Evolutionary conservation across 2,797 vertebrate genomes (phyloP), one percentile per base, ranked within the genome.

Genomic region (Gephyroberyx darwinii): DNA sequence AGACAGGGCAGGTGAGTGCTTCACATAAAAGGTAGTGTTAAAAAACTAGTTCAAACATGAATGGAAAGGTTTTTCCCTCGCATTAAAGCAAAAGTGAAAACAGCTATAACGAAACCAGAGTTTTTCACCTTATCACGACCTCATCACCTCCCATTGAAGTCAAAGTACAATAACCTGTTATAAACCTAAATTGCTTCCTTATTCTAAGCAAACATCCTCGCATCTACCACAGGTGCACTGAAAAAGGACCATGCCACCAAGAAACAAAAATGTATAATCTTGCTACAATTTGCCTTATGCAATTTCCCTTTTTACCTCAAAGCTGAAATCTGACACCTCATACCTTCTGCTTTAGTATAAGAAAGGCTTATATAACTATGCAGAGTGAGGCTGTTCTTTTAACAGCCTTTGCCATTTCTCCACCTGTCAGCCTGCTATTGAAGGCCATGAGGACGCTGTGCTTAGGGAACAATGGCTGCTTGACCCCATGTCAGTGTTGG

Each of bases 381-480:
- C 5, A 52, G 72, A 63, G 62, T 45, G 57, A 56, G 50, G 58
- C 54, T 78, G 65, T 69, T 87, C 77, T 84, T 78, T 81, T 55
- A 48, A 69, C 71, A 78, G 33, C 73, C 53, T 67, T 78, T 83
- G 33, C 64, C 66, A 57, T 86, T 91, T 83, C 80, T 81, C 78
- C 68, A 45, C 76, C 71, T 78, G 74, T 87, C 81, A 85, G 17
- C 20, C 74, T 45, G 19, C 87, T 59, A 86, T 84, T 90, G 86
- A 87, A 50, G 51, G 65, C 70, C 12, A 39, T 12, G 19, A 51
- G 62, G 45, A 77, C 77, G 76, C 63, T 82, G 77, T 84, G 67
- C 75, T 75, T 68, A 35, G 22, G 13, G 57, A 61, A 90, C 86
- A 91, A 91, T 81, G 71, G 82, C 77, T 84, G 84, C 80, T 89